A percentile compares a stretch with the other conserved stretches of the same genome.
These are phyloP conservation scores for Chiloscyllium plagiosum DNA, from an alignment of 2,113 vertebrate species.

Conservation along the genomic window DNA sequence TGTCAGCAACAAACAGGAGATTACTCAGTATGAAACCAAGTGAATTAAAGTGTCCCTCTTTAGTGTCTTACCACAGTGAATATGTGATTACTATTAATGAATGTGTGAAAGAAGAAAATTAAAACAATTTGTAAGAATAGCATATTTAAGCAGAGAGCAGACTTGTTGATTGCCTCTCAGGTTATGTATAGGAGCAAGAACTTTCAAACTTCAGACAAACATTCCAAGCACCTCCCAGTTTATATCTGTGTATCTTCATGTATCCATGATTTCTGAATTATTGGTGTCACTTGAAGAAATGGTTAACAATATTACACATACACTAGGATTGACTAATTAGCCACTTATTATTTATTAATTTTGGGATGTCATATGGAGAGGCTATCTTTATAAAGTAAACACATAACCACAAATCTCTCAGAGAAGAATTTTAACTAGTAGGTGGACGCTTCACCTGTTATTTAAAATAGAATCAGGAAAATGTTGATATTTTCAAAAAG, in stretches of 20 bases:
- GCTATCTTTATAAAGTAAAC: background rate
- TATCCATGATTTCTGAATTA: background rate
- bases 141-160: constrained; percentile 5
- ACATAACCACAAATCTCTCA: background rate
- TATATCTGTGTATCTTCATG: background rate
- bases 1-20: background rate
- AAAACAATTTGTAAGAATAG: background rate
- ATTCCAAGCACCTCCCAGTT: background rate
- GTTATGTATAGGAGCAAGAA: background rate
- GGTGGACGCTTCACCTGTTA: background rate
- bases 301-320: background rate
- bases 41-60: background rate
- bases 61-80: background rate
- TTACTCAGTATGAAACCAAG: background rate
- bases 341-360: background rate
- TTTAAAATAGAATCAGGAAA: background rate
- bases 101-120: background rate
- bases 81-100: background rate
- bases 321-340: background rate
- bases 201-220: constrained; percentile 17
- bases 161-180: background rate
- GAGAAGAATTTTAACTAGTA: background rate
- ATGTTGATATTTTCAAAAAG: background rate
- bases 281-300: background rate
- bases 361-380: background rate